These are phyloP conservation scores for Forficula auricularia DNA, from an alignment of 1,140 invertebrate genomes.

Conservation along the genomic window DNA sequence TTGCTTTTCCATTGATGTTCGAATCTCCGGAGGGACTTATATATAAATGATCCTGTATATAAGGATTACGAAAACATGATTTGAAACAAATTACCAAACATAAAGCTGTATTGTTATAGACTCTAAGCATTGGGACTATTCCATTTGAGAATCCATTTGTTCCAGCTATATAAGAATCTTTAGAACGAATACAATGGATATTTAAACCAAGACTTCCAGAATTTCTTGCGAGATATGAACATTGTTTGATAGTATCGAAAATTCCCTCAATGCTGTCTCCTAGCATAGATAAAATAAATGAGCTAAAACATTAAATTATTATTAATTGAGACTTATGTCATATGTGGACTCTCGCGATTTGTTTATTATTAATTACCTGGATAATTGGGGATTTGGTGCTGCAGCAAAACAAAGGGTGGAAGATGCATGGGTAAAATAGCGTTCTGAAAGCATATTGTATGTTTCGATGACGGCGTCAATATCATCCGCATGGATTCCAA, in stretches of 20 bases:
- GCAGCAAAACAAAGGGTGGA: slow-evolving; percentile 94
- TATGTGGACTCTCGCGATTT: no score
- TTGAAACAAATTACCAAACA: no score
- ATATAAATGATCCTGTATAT: no score
- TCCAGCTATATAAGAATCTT: slow-evolving; percentile 79
- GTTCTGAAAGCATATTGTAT: slow-evolving; percentile 88
- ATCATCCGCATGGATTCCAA: slow-evolving; percentile 91
- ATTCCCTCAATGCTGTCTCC: slow-evolving; percentile 99
- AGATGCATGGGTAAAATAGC: slow-evolving; percentile 95
- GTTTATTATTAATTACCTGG: slow-evolving; percentile 48
- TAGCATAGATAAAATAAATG: slow-evolving; percentile 88
- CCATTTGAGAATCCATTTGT: slow-evolving; percentile 87
- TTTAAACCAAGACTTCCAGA: slow-evolving; percentile 95
- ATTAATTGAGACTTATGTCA: no score
- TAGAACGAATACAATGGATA: slow-evolving; percentile 87
- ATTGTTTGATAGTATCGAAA: slow-evolving; percentile 83
- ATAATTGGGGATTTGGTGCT: slow-evolving; percentile 79
- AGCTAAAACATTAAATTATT: no score
- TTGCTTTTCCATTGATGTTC: no score
- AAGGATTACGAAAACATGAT: no score
- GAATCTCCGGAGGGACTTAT: no score
- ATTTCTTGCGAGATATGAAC: slow-evolving; percentile 89
- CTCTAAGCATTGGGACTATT: slow-evolving; percentile 89
- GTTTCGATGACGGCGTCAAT: slow-evolving; percentile 89
- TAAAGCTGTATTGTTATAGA: slow-evolving; percentile 89